Percentiles rank a stretch among this genome's conserved stretches.
phyloP scores from a whole-genome alignment of 30 jellyfish, hydroid and myxozoan genomes.

The Nemopilema nomurai region DNA sequence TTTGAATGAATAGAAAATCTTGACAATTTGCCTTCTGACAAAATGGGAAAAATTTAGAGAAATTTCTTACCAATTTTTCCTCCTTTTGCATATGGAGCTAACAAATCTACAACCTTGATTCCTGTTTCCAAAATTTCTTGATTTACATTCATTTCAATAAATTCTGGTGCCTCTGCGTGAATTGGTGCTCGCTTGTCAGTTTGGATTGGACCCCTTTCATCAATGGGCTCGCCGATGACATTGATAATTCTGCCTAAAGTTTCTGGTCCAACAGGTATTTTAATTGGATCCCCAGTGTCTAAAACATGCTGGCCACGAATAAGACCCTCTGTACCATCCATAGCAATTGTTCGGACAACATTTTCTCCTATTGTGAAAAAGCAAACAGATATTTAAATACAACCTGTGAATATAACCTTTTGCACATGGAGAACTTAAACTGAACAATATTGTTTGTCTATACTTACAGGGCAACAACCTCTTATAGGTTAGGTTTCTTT shows the following conservation, averaged over 20 bases:
- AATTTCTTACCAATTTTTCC: conserved; percentile 95
- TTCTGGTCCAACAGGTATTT: conserved; percentile 99
- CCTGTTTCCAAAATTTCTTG: conserved; percentile 99
- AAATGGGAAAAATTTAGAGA: too few relatives aligned
- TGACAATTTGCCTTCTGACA: too few relatives aligned
- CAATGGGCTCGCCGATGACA: conserved; percentile 99
- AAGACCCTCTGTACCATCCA: conserved; percentile 99
- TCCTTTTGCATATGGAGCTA: conserved; percentile 99
- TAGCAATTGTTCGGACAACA: conserved; percentile 99
- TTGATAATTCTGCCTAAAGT: conserved; percentile 98
- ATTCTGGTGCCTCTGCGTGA: conserved; percentile 99
- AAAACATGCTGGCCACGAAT: conserved; percentile 97
- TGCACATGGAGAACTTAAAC: not conserved
- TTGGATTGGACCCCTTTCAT: conserved; percentile 99
- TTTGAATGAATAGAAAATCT: too few relatives aligned
- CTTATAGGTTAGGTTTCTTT: too few relatives aligned
- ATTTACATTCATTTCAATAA: conserved; percentile 99
- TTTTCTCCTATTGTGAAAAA: conserved; percentile 81
- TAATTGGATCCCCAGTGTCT: conserved; percentile 98
- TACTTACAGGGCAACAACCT: too few relatives aligned
- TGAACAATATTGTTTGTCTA: too few relatives aligned
- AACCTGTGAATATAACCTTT: not conserved
- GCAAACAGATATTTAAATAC: not conserved
- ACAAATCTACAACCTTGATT: conserved; percentile 98
- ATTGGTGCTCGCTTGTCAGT: conserved; percentile 98